These are phyloP conservation scores for Prionchulus punctatus DNA, from an alignment of 2,888 invertebrate species.

Conservation along the genomic window DNA sequence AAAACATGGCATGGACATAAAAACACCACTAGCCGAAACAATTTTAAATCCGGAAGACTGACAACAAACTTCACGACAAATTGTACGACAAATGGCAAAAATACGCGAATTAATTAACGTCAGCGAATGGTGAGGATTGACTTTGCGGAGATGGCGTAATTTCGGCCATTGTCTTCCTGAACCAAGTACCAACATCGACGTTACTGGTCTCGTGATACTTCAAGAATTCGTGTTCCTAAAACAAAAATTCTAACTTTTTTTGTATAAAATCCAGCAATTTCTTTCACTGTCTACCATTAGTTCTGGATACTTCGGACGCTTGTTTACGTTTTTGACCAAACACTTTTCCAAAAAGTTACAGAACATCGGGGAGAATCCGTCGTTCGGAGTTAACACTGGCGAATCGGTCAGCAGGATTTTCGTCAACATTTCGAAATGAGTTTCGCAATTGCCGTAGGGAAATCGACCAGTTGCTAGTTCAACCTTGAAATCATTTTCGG, in stretches of 20 bases:
- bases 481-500: no score
- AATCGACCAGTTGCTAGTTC: constrained; percentile 92
- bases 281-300: constrained; percentile 19
- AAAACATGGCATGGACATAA: no score
- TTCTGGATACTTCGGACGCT: constrained; percentile 23
- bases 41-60: no score
- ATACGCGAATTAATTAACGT: no score
- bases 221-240: constrained; percentile 14
- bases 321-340: constrained; percentile 20
- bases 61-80: no score
- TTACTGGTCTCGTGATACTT: constrained; percentile 5
- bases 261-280: no score
- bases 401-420: neutral
- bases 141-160: no score
- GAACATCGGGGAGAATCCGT: constrained; percentile 19
- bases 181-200: constrained; percentile 13
- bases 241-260: no score
- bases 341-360: constrained; percentile 22
- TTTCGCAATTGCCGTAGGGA: constrained; percentile 82
- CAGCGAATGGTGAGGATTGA: no score
- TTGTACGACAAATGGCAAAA: no score
- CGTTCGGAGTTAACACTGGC: neutral
- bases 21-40: no score
- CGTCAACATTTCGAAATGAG: constrained; percentile 14
- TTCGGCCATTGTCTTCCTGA: neutral